Conservation (phyloP, 1,140 invertebrate species). For the Drosophila leontia region DNA sequence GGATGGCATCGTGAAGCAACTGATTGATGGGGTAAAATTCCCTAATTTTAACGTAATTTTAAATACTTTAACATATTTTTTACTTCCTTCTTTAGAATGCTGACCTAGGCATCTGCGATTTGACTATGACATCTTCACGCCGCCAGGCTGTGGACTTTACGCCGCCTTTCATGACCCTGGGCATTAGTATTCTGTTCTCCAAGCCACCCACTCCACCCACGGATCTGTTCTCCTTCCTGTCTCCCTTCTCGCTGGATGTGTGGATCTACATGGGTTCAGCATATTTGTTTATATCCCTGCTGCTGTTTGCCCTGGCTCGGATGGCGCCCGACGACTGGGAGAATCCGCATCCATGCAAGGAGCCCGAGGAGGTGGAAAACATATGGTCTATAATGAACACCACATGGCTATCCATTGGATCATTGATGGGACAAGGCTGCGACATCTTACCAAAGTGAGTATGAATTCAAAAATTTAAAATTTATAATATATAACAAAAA, state of each 20-base stretch:
- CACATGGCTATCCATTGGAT: conserved; percentile 92
- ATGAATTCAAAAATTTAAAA: no score
- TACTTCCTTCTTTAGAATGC: conserved; percentile 88
- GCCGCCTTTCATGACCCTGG: conserved; percentile 94
- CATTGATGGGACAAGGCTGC: conserved; percentile 92
- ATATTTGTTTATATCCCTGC: conserved; percentile 93
- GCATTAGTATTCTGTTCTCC: conserved; percentile 92
- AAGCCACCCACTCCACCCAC: conserved; percentile 90
- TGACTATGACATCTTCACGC: conserved; percentile 95
- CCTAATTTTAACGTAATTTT: background rate
- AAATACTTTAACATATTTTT: background rate
- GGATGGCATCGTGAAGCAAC: conserved; percentile 94
- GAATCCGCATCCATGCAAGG: conserved; percentile 93
- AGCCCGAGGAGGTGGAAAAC: conserved; percentile 93
- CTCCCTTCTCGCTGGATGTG: conserved; percentile 94
- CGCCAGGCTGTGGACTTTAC: conserved; percentile 94
- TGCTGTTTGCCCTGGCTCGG: conserved; percentile 91
- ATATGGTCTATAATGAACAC: conserved; percentile 91
- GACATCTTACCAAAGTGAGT: conserved; percentile 89
- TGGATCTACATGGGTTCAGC: conserved; percentile 97
- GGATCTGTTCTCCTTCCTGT: conserved; percentile 94
- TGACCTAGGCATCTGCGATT: conserved; percentile 95
- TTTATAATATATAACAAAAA: no score
- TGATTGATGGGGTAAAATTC: conserved; percentile 89
- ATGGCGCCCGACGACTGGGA: conserved; percentile 95